Base-by-base conservation (phyloP, 2,888 invertebrate genomes). In the Hirtodrosophila cameraria region DNA sequence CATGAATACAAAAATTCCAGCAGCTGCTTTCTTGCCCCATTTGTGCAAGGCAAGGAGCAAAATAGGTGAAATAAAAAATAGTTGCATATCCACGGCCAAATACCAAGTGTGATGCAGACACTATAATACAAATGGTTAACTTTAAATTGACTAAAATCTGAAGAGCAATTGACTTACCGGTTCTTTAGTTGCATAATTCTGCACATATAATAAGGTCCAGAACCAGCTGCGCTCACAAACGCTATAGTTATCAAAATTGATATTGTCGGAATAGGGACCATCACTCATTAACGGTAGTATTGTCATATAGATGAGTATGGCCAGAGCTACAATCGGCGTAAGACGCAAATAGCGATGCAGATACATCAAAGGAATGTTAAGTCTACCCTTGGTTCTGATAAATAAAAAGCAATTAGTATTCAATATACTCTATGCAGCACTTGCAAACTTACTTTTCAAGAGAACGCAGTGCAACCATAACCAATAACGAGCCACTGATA, bases 91-190 rank as follows among this genome's bases (percentile, higher is more conserved):
- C 6, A 93, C 92, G 0, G 92, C 91, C 27, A 93, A 83, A 67
- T 93, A 93, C 93, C 93, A 93, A 1, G 92, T 89, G 63, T 92
- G 93, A 27, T 89, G 88, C 33, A 93, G 71, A 69, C 93, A 93
- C 91, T 90, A 18, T 7, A 50, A n/a, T n/a, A n/a, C n/a, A 15
- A n/a, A 0, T 27, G 41, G 11, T 3, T 1, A 3, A 3, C n/a
- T 36, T 23, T 50, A 5, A 0, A 9, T 3, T 12, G 20, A 7
- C 6, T 3, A 7, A 3, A 1, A 1, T 0, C 7, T 1, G 8
- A 4, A 2, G 13, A 4, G 0, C 16, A 0, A 3, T 2, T 0
- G 0, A 43, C 41, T 73, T 81, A 91, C 90, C 23, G 88, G 75
- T 28, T 88, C 61, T 65, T 64, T 5, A 69, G 81, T 57, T 65